Evolutionary conservation across 2,113 vertebrate genomes (phyloP), one percentile per base, ranked within the genome.

Genomic region (Erinaceus europaeus): DNA sequence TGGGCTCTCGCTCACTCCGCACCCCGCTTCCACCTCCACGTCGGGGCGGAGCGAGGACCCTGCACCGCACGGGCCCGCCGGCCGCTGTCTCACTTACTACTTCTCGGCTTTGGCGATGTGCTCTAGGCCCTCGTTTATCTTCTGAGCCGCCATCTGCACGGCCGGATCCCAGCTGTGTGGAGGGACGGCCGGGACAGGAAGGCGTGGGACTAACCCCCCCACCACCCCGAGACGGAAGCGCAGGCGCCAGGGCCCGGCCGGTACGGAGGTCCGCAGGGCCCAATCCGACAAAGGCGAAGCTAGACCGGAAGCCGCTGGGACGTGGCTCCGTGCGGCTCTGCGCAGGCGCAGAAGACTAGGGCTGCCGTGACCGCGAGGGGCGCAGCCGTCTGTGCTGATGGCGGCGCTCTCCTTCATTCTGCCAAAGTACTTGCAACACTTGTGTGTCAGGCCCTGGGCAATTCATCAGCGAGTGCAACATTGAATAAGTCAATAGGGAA

Each of bases 81-180:
- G 50, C 50, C 5, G 14, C 50, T 20, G 50, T 14, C 84, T 27
- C 36, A 32, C 97, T 98, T 95, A 99, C 99, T 98, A 99, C 98
- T 99, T 99, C 92, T 99, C 99, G 0, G 98, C 99, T 91, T 99
- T 99, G 0, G 98, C 98, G 61, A 99, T 97, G 93, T 99, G 99
- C 85, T 99, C 99, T 9, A 99, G 97, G 3, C 98, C 99, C 87
- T 99, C 99, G 94, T 99, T 99, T 79, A 99, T 99, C 95, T 99
- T 99, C 97, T 99, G 98, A 29, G 99, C 99, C 48, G 98, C 98
- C 99, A 99, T 99, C 44, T 71, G 95, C 42, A 0, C 40, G 3
- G 20, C 2, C 27, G 13, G 10, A 4, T 9, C 8, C 15, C 44
- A 6, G 80, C 77, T 7, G 20, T 27, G 12, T 34, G n/a, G 9